A percentile compares a stretch with the other conserved stretches of the same genome.
phyloP scores from a whole-genome alignment of 2,797 vertebrate species.

The Salmo trutta region DNA sequence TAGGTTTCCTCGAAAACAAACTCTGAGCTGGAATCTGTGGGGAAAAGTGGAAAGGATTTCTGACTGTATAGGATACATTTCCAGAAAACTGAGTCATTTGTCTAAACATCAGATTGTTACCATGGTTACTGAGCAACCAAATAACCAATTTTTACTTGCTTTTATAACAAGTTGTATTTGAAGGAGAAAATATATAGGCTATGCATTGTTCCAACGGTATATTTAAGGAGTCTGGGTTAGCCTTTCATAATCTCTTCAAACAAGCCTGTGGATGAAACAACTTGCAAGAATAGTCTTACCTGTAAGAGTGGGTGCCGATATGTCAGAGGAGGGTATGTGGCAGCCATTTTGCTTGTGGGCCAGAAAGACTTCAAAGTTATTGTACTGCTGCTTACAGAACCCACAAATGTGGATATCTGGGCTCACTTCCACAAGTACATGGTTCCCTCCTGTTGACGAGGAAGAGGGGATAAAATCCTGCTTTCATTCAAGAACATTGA shows the following conservation, averaged over 20 bases:
- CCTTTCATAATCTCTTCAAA: background rate
- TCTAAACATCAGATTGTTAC: background rate
- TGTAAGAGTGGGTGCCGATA: slow-evolving; percentile 78
- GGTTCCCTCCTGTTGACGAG: slow-evolving; percentile 71
- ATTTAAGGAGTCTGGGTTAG: background rate
- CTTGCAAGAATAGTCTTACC: slow-evolving; percentile 95
- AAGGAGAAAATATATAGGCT: background rate
- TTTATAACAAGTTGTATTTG: background rate
- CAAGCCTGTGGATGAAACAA: slow-evolving; percentile 91
- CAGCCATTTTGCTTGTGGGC: slow-evolving; percentile 93
- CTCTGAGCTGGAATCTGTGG: slow-evolving; percentile 82
- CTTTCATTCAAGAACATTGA: background rate
- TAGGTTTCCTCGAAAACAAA: slow-evolving; percentile 88
- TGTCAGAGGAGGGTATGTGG: slow-evolving; percentile 73
- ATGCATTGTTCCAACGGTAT: background rate
- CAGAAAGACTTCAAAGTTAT: slow-evolving; percentile 90
- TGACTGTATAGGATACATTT: background rate
- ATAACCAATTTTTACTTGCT: too few relatives aligned
- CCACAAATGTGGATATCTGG: slow-evolving; percentile 97
- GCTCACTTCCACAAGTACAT: slow-evolving; percentile 87
- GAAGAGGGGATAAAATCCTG: slow-evolving; percentile 12
- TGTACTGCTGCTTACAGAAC: slow-evolving; percentile 95
- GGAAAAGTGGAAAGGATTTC: background rate
- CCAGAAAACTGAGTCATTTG: background rate
- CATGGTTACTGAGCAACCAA: too few relatives aligned